These are phyloP conservation scores for human (Homo sapiens) DNA, from an alignment of 2,113 vertebrate species.

Conservation along the genomic window DNA sequence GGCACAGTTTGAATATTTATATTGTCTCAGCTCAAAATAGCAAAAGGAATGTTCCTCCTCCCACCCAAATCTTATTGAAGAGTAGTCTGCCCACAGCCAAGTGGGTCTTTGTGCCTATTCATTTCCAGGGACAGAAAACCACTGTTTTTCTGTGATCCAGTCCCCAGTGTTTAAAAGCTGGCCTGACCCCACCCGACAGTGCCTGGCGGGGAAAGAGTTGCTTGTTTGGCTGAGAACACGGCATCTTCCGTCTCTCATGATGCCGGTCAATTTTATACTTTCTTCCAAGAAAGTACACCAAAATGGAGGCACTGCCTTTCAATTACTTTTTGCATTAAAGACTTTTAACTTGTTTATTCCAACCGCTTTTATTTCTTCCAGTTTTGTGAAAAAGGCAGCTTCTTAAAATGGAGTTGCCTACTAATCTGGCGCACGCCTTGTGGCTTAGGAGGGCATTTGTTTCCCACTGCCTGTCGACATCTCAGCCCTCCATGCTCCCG, in stretches of 20 bases:
- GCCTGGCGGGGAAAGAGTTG: neutral
- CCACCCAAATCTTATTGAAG: neutral
- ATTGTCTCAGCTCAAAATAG: neutral
- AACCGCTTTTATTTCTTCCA: neutral
- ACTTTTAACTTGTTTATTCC: neutral
- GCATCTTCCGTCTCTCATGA: neutral
- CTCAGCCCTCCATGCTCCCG: neutral
- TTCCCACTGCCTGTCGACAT: neutral
- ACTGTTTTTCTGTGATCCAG: neutral
- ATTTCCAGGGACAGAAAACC: neutral
- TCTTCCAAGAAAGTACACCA: neutral
- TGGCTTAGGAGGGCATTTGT: neutral
- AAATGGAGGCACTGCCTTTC: neutral
- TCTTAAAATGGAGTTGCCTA: neutral
- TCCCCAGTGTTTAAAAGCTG: neutral
- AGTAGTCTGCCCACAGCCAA: neutral
- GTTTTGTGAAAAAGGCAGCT: neutral
- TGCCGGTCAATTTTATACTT: too few relatives aligned
- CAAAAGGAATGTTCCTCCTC: neutral
- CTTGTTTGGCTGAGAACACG: neutral
- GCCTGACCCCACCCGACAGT: fast-evolving
- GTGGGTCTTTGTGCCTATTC: neutral
- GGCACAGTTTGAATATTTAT: neutral
- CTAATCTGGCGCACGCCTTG: neutral
- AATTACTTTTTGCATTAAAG: neutral